Percentiles rank a stretch among this genome's conserved stretches.
These are phyloP conservation scores for Geotrypetes seraphini DNA, from an alignment of 2,797 vertebrate genomes.

Conservation along the genomic window DNA sequence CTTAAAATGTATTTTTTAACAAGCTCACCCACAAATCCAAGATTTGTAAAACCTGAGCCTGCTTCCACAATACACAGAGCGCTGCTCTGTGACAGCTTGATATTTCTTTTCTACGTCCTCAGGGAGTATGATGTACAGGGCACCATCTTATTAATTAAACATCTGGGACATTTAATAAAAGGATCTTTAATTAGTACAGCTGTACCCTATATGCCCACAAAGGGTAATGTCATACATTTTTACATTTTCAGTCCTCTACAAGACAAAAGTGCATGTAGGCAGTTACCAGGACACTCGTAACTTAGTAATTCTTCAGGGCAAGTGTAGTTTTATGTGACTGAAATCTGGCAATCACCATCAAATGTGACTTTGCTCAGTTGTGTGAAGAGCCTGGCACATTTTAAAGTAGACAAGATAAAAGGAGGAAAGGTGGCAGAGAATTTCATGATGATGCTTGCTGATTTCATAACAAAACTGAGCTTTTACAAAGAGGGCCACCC, in stretches of 20 bases:
- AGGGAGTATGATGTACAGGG: not conserved
- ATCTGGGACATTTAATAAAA: constrained; percentile 15
- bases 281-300: no score
- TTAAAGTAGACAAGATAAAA: constrained; percentile 19
- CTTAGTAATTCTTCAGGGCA: no score
- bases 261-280: no score
- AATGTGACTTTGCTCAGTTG: constrained; percentile 15
- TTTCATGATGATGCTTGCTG: constrained; percentile 25
- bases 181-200: constrained; percentile 21
- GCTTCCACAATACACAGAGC: constrained; percentile 3
- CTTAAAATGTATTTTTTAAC: no score
- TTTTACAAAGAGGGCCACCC: no score
- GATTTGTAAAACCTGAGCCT: no score
- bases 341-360: no score
- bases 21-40: no score
- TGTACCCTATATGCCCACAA: constrained; percentile 1
- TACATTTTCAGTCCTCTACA: no score
- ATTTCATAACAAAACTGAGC: constrained; percentile 27
- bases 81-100: constrained; percentile 24
- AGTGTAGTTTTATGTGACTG: no score
- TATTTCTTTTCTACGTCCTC: constrained; percentile 10
- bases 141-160: constrained; percentile 21
- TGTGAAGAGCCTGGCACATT: constrained; percentile 17
- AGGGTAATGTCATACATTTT: no score
- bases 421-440: constrained; percentile 9